Evolutionary conservation across 2,113 vertebrate genomes (phyloP).

Genomic region (Herpetotheres cachinnans): DNA sequence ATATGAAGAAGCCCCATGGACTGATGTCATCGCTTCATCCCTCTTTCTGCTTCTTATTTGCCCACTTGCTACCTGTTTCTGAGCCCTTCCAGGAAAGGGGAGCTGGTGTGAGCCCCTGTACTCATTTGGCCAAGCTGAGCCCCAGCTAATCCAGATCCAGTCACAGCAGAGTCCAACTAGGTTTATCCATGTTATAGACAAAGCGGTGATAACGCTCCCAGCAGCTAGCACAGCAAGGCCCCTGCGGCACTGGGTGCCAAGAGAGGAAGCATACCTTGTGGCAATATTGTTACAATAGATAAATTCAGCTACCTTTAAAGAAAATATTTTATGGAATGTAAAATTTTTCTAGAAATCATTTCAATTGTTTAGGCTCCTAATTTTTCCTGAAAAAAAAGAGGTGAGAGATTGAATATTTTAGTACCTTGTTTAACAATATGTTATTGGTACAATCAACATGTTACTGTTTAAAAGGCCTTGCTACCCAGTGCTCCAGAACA

Average conservation of each 20-base stretch:
- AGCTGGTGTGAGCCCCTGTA: not conserved
- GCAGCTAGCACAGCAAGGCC: not conserved
- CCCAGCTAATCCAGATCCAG: not conserved
- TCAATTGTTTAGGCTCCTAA: not conserved
- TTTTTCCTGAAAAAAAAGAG: not conserved
- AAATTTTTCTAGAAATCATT: not conserved
- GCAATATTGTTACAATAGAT: not conserved
- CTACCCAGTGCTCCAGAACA: conserved; percentile 33
- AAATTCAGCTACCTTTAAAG: not conserved
- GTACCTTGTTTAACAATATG: not conserved
- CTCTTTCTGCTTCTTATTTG: not conserved
- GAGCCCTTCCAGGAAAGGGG: not conserved
- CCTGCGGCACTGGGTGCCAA: not conserved
- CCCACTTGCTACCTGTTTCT: not conserved
- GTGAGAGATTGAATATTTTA: not conserved
- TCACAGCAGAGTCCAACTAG: not conserved
- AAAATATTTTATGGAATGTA: not conserved
- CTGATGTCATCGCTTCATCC: not conserved
- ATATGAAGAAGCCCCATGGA: not conserved
- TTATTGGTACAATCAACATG: not conserved
- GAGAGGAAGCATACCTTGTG: not conserved
- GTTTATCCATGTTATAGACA: not conserved
- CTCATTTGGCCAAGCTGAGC: not conserved
- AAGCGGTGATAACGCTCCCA: not conserved
- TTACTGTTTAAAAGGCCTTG: not conserved